Conservation (phyloP, 2,888 invertebrate species). For the Terebella lapidaria region DNA sequence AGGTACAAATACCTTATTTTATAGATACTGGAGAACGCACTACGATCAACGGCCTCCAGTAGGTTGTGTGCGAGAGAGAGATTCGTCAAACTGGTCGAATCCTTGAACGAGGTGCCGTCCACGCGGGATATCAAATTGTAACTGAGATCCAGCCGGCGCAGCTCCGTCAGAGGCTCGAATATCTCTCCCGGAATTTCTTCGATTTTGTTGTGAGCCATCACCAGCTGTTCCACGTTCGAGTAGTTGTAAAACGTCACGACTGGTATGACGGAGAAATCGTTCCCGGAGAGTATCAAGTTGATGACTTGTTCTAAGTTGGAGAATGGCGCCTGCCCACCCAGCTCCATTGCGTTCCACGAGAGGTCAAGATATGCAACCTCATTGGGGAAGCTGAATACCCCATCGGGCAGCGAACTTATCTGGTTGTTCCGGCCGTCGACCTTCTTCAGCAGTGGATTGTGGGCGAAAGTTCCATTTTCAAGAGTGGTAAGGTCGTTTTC, state of each 20-base stretch:
- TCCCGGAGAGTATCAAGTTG: background rate
- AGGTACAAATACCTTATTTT: background rate
- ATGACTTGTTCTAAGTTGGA: background rate
- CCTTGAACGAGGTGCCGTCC: background rate
- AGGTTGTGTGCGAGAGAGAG: background rate
- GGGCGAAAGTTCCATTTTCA: background rate
- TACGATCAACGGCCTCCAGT: background rate
- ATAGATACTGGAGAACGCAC: background rate
- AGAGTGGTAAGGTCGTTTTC: background rate
- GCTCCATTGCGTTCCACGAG: background rate
- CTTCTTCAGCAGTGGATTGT: background rate
- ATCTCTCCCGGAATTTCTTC: background rate
- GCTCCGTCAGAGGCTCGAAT: background rate
- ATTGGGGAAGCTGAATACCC: background rate
- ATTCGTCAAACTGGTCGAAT: background rate
- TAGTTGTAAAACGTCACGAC: background rate
- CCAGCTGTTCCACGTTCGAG: background rate
- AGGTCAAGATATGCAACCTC: background rate
- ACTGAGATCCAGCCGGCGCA: background rate
- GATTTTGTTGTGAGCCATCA: background rate
- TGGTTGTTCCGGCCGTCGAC: background rate
- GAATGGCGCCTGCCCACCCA: background rate
- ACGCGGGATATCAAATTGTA: background rate
- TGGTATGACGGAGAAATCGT: background rate
- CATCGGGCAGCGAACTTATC: background rate